phyloP scores from a whole-genome alignment of 2,888 invertebrate species.

The Acleris literana region DNA sequence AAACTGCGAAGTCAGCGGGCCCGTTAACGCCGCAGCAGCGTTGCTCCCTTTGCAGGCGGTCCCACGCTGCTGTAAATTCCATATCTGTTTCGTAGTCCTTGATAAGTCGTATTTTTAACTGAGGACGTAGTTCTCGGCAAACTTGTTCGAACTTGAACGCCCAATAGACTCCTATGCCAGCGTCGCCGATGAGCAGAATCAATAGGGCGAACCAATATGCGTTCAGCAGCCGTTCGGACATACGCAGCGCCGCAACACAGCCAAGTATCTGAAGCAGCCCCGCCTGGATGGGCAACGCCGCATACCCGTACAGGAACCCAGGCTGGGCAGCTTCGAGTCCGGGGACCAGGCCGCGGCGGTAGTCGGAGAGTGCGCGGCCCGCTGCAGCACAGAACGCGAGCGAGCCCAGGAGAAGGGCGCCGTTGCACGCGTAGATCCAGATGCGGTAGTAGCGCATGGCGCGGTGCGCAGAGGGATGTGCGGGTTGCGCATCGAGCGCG shows the following conservation, averaged over 20 bases:
- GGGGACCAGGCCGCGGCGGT: constrained; percentile 88
- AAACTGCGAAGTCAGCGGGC: constrained; percentile 78
- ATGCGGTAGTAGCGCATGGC: constrained; percentile 92
- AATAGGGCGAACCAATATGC: constrained; percentile 92
- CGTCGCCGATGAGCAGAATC: constrained; percentile 91
- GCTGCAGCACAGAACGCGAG: constrained; percentile 91
- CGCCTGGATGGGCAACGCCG: constrained; percentile 89
- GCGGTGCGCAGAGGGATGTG: constrained; percentile 83
- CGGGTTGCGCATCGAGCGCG: constrained; percentile 80
- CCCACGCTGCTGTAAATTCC: constrained; percentile 90
- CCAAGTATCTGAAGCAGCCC: constrained; percentile 89
- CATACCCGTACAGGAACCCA: constrained; percentile 92
- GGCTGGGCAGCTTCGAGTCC: constrained; percentile 91
- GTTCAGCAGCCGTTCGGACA: constrained; percentile 91
- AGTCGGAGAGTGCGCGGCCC: constrained; percentile 88
- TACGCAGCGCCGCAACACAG: constrained; percentile 90
- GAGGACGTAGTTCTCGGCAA: constrained; percentile 88
- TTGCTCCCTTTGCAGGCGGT: constrained; percentile 88
- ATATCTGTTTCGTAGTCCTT: constrained; percentile 89
- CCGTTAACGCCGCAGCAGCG: constrained; percentile 91
- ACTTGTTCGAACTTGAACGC: constrained; percentile 90
- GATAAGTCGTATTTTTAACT: constrained; percentile 83
- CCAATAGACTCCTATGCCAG: constrained; percentile 93
- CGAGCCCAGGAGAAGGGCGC: constrained; percentile 92
- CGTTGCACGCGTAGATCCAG: constrained; percentile 96